phyloP scores from a whole-genome alignment of 92 coral and sea anemone genomes.

The Parazoanthus darwini region DNA sequence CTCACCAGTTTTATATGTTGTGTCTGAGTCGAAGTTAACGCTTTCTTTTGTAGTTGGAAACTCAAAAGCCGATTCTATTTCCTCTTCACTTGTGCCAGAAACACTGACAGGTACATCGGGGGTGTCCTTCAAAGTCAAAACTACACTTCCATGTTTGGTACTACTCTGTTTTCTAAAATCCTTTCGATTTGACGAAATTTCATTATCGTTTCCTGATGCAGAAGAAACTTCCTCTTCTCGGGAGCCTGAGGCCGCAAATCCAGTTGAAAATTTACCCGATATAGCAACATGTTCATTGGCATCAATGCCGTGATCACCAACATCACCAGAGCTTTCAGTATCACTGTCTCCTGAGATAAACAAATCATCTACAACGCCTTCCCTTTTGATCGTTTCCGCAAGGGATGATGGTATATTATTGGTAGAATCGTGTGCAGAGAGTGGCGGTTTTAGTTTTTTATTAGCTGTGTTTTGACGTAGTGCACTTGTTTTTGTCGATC shows the following conservation, averaged over 20 bases:
- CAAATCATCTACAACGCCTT: slow-evolving; percentile 1
- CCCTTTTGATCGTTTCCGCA: not conserved
- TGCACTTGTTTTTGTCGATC: not conserved
- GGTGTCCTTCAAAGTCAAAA: not conserved
- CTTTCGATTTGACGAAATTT: not conserved
- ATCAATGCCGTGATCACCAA: not conserved
- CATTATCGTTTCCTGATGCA: slow-evolving; percentile 11
- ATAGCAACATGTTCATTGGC: not conserved
- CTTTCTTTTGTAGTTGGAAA: slow-evolving; percentile 17
- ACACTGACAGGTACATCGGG: not conserved
- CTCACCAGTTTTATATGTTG: not conserved
- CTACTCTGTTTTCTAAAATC: not conserved
- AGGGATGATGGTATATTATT: not conserved
- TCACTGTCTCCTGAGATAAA: slow-evolving; percentile 13
- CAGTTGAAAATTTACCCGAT: not conserved
- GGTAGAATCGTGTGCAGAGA: not conserved
- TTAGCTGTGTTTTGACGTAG: not conserved
- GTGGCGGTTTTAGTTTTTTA: not conserved
- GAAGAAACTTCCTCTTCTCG: not conserved
- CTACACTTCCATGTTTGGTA: not conserved
- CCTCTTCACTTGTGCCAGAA: not conserved
- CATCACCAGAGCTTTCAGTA: slow-evolving; percentile 1
- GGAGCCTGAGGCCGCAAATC: not conserved
- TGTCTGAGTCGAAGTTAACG: not conserved
- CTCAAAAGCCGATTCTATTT: slow-evolving; percentile 20